Evolutionary conservation across 2,113 vertebrate genomes (phyloP), one percentile per base, ranked within the genome.

Genomic region (Festucalex cinctus): DNA sequence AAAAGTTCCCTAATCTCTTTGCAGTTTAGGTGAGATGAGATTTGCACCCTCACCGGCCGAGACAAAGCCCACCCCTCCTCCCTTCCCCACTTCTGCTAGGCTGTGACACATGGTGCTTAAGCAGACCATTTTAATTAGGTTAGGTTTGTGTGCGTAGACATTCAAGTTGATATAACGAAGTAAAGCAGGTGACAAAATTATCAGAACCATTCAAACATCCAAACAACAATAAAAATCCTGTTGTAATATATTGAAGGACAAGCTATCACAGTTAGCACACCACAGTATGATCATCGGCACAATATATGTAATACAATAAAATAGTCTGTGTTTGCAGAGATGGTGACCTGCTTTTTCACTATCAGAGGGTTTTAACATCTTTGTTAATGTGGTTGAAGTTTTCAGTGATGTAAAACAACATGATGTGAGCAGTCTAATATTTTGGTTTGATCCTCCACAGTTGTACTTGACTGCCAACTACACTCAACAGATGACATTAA

Each of bases 1-100:
- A 93, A 91, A 94, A 93, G 91, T 95, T 93, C 93, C 91, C 91
- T 98, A 97, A 99, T 97, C 94, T 95, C 94, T 95, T 93, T 92
- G 94, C 85, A 43, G 89, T 93, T 94, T 95, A 95, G 95, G 93
- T 94, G 94, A 57, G 54, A 57, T 32, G 92, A 90, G 89, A 93
- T 92, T 92, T 87, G 90, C 86, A 90, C 76, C 73, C 88, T 62
- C 36, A 16, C 39, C 60, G n/a, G n/a, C n/a, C 60, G 6, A 12
- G 24, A 43, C 60, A 62, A 41, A 41, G 74, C 77, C 68, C 63
- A 70, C 67, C 62, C 44, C 43, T 22, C 46, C 73, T 57, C 56
- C 68, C 64, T 70, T 68, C 70, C 69, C 74, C 77, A 77, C 84
- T 85, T 68, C 79, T 71, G 70, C 80, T 85, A 69, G 77, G 90